phyloP scores from a whole-genome alignment of 2,113 vertebrate species.

The Athene noctua region DNA sequence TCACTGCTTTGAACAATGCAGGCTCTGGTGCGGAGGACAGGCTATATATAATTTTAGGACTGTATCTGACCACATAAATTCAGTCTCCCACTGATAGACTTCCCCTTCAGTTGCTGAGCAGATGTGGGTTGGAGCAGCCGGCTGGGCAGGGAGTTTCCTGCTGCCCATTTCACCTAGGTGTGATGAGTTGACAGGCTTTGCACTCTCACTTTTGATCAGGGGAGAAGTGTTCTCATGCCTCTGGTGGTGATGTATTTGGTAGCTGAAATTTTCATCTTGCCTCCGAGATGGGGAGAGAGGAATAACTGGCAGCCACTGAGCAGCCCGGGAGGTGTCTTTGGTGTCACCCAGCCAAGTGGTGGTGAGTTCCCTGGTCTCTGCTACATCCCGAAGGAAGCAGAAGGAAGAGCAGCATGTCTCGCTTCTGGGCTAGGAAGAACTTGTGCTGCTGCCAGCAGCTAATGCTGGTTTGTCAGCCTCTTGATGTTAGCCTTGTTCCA shows the following conservation, averaged over 20 bases:
- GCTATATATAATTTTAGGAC: neutral
- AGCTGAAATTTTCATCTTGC: neutral
- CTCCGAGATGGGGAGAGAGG: neutral
- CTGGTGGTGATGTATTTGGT: neutral
- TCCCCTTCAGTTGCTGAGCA: neutral
- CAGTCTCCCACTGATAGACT: neutral
- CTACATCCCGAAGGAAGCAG: neutral
- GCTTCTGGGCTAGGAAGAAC: neutral
- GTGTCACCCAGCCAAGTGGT: neutral
- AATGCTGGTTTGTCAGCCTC: neutral
- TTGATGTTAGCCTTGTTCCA: neutral
- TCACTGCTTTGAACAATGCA: neutral
- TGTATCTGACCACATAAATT: neutral
- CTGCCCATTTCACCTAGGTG: accelerated
- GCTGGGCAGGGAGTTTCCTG: neutral
- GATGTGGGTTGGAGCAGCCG: neutral
- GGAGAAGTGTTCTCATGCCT: neutral
- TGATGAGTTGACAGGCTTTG: neutral
- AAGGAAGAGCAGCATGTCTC: neutral
- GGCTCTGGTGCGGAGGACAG: neutral
- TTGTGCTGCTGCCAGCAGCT: neutral
- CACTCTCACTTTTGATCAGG: neutral
- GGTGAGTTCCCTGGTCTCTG: neutral
- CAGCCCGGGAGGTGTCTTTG: neutral
- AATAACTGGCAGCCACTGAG: no score